Conservation (phyloP, 2,888 invertebrate genomes). For the Netelia virgata region DNA sequence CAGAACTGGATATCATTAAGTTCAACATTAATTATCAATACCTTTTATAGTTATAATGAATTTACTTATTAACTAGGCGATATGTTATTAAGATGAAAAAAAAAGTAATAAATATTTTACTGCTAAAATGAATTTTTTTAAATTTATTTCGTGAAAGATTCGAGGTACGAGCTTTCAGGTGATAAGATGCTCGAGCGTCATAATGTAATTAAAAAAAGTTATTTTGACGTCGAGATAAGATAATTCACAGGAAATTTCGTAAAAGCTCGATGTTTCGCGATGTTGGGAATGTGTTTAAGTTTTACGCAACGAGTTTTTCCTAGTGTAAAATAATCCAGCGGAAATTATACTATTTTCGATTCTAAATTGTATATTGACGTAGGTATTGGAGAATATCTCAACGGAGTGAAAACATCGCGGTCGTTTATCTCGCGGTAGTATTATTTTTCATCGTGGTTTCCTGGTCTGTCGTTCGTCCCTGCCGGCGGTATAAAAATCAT, state of each 20-base stretch:
- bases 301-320: not conserved
- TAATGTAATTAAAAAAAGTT: too few species aligned
- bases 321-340: not conserved
- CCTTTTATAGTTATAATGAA: slow-evolving; percentile 68
- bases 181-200: not conserved
- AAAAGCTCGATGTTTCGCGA: not conserved
- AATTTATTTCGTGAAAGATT: slow-evolving; percentile 7
- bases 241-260: not conserved
- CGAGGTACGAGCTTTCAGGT: not conserved
- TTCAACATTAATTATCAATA: slow-evolving; percentile 73
- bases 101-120: slow-evolving; percentile 80
- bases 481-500: slow-evolving; percentile 13
- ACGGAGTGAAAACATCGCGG: slow-evolving; percentile 5
- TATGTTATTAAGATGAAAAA: slow-evolving; percentile 73
- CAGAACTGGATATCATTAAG: slow-evolving; percentile 80
- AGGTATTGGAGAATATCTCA: not conserved
- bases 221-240: not conserved
- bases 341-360: not conserved
- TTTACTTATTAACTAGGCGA: slow-evolving; percentile 73
- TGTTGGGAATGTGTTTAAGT: not conserved
- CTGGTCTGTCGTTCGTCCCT: slow-evolving; percentile 41
- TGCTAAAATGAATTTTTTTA: slow-evolving; percentile 70
- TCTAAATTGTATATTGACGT: not conserved
- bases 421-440: slow-evolving; percentile 56
- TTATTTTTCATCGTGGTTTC: slow-evolving; percentile 63